These are phyloP conservation scores for Cardinalis cardinalis DNA, from an alignment of 2,113 vertebrate species.

Conservation along the genomic window DNA sequence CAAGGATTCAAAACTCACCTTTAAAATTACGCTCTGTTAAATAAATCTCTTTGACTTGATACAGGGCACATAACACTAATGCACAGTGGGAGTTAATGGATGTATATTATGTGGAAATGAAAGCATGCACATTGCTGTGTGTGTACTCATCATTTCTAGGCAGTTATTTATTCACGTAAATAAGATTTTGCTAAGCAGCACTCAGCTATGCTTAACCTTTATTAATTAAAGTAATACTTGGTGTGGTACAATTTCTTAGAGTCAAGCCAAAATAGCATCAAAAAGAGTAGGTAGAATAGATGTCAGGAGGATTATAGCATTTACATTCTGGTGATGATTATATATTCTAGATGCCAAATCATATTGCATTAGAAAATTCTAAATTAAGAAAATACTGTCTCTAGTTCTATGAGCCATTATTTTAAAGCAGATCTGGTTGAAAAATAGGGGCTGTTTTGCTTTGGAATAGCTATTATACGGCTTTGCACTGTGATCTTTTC, in stretches of 20 bases:
- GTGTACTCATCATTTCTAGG: background rate
- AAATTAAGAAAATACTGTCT: slow-evolving; percentile 19
- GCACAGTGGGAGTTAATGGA: background rate
- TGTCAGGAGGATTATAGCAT: background rate
- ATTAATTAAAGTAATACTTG: slow-evolving; percentile 18
- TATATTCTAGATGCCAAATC: slow-evolving; percentile 23
- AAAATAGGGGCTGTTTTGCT: background rate
- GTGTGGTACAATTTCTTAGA: background rate
- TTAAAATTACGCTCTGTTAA: background rate
- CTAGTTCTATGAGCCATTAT: background rate
- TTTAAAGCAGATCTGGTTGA: background rate
- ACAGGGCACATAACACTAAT: background rate
- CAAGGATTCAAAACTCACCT: background rate
- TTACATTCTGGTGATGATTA: slow-evolving; percentile 21
- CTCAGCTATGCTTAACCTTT: background rate
- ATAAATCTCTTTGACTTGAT: background rate
- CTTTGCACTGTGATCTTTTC: background rate
- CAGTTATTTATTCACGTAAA: background rate
- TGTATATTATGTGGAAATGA: background rate
- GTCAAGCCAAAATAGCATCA: slow-evolving; percentile 1
- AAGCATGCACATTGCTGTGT: background rate
- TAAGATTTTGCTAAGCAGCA: background rate
- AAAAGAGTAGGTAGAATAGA: background rate
- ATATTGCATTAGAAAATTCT: background rate
- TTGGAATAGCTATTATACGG: background rate